Evolutionary conservation across 2,888 invertebrate genomes (phyloP).

Genomic region (Rhagium mordax): DNA sequence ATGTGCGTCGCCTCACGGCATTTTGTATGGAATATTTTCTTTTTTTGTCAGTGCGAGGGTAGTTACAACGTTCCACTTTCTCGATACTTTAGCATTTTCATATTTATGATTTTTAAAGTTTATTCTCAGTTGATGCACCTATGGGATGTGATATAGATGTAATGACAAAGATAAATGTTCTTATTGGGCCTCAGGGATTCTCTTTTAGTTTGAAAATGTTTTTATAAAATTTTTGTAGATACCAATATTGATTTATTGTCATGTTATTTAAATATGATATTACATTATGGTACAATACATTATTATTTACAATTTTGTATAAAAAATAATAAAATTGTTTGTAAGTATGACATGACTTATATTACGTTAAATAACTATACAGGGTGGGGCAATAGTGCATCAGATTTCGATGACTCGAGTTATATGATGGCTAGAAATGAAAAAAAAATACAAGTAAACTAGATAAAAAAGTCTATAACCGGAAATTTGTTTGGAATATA

Average conservation of each 20-base stretch:
- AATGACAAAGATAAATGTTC: slow-evolving; percentile 10
- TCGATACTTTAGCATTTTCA: background rate
- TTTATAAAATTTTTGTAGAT: background rate
- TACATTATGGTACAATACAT: too few species aligned
- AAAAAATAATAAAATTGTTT: too few species aligned
- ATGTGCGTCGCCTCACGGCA: background rate
- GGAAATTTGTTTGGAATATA: too few species aligned
- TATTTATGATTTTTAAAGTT: slow-evolving; percentile 15
- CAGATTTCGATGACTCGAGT: too few species aligned
- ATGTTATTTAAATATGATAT: too few species aligned
- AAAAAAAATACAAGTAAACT: too few species aligned
- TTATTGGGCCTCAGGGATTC: background rate
- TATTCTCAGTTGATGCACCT: background rate
- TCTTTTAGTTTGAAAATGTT: background rate
- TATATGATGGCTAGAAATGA: too few species aligned
- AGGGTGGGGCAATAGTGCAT: too few species aligned
- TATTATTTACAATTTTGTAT: too few species aligned
- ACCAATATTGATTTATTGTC: background rate
- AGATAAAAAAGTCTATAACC: too few species aligned
- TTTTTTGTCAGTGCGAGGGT: background rate
- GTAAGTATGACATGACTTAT: too few species aligned
- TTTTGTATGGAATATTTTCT: slow-evolving; percentile 5
- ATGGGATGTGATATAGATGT: slow-evolving; percentile 2
- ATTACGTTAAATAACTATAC: too few species aligned
- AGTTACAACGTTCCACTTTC: background rate